Evolutionary conservation across 2,113 vertebrate species (phyloP).

Genomic region (Phoxinus phoxinus): DNA sequence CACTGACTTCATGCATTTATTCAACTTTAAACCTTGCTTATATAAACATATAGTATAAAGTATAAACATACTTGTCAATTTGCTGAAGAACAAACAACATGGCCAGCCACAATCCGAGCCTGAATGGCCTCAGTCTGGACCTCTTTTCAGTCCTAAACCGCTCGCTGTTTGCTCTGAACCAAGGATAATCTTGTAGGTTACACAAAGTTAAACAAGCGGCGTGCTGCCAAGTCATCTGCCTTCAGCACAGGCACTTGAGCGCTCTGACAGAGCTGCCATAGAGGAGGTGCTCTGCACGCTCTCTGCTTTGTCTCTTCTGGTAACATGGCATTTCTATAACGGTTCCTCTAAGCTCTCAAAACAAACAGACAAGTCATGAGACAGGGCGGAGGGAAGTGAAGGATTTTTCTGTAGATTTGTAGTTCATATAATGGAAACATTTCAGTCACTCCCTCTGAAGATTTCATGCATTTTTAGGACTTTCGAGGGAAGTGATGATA

Average conservation of each 20-base stretch:
- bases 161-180: slow-evolving; percentile 71
- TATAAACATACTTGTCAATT: slow-evolving; percentile 19
- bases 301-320: slow-evolving; percentile 20
- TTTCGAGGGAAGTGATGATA: neutral
- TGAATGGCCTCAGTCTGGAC: slow-evolving; percentile 55
- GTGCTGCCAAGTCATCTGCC: slow-evolving; percentile 70
- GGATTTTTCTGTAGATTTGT: slow-evolving; percentile 31
- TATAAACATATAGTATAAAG: too few species aligned
- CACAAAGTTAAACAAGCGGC: slow-evolving; percentile 77
- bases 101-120: slow-evolving; percentile 51
- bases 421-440: slow-evolving; percentile 30
- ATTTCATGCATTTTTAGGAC: neutral
- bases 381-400: neutral
- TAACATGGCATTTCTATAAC: slow-evolving; percentile 6
- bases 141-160: slow-evolving; percentile 49
- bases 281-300: slow-evolving; percentile 22
- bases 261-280: slow-evolving; percentile 66
- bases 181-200: slow-evolving; percentile 76
- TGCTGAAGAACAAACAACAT: slow-evolving; percentile 60
- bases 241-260: slow-evolving; percentile 68
- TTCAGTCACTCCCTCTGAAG: neutral
- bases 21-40: neutral
- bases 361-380: slow-evolving; percentile 42
- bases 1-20: neutral
- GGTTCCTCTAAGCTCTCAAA: slow-evolving; percentile 33